Evolutionary conservation across 2,797 vertebrate species (phyloP).

Genomic region (Typhlichthys subterraneus): DNA sequence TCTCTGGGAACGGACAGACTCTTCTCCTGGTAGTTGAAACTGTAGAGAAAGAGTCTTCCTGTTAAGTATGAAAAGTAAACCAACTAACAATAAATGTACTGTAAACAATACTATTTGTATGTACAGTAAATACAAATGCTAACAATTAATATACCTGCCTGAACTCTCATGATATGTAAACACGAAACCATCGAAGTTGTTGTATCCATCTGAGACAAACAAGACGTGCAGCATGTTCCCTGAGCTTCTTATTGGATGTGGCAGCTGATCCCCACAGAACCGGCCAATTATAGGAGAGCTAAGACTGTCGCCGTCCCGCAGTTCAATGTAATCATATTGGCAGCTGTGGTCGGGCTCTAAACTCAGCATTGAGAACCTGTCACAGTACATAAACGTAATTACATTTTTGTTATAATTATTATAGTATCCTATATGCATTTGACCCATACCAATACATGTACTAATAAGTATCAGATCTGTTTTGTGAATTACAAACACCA

Average conservation of each 20-base stretch:
- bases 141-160: constrained; percentile 68
- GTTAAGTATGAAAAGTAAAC: constrained; percentile 21
- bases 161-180: constrained; percentile 82
- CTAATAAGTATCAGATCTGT: too few relatives aligned
- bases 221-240: constrained; percentile 82
- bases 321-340: constrained; percentile 87
- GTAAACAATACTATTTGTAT: neutral
- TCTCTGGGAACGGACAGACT: constrained; percentile 78
- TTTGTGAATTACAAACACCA: too few relatives aligned
- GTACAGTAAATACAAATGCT: neutral
- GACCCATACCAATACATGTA: too few relatives aligned
- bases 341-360: constrained; percentile 82
- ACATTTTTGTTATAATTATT: neutral
- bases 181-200: constrained; percentile 92
- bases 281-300: constrained; percentile 83
- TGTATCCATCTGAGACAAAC: constrained; percentile 89
- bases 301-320: constrained; percentile 83
- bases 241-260: constrained; percentile 79
- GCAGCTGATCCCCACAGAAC: constrained; percentile 87
- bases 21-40: constrained; percentile 65
- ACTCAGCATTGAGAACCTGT: constrained; percentile 86
- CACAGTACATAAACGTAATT: neutral
- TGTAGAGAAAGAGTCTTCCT: constrained; percentile 14
- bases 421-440: too few relatives aligned
- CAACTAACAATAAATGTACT: neutral